Evolutionary conservation across 1,140 invertebrate genomes (phyloP).

Genomic region (Drosophila nikananu): DNA sequence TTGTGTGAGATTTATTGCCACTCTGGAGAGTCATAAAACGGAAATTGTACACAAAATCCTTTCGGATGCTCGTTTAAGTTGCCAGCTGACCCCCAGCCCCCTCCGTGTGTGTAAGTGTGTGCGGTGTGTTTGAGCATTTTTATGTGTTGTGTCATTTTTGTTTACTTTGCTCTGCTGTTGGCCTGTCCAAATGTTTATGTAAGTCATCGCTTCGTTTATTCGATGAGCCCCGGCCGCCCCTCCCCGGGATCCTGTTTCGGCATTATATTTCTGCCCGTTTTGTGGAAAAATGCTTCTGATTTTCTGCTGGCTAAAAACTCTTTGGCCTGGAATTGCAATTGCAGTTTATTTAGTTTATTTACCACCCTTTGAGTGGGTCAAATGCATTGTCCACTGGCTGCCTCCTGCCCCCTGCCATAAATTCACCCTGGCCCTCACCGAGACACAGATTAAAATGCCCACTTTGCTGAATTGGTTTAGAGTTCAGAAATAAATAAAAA

Average conservation of each 20-base stretch:
- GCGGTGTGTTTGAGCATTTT: slow-evolving; percentile 65
- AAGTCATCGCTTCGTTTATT: slow-evolving; percentile 81
- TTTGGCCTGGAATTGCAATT: slow-evolving; percentile 78
- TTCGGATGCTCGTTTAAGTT: slow-evolving; percentile 84
- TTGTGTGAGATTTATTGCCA: slow-evolving; percentile 85
- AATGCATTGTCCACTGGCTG: slow-evolving; percentile 58
- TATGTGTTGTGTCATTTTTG: slow-evolving; percentile 83
- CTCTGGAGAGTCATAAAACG: slow-evolving; percentile 85
- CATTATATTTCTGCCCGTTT: slow-evolving; percentile 81
- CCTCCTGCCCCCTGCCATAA: slow-evolving; percentile 30
- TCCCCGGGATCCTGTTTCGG: slow-evolving; percentile 62
- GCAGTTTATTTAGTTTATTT: slow-evolving; percentile 83
- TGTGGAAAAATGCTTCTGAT: slow-evolving; percentile 71
- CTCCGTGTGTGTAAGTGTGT: slow-evolving; percentile 11
- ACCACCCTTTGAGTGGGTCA: slow-evolving; percentile 67
- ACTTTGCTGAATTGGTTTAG: slow-evolving; percentile 63
- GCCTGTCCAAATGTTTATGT: slow-evolving; percentile 80
- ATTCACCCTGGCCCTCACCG: slow-evolving; percentile 38
- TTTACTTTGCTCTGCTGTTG: slow-evolving; percentile 70
- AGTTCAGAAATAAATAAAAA: slow-evolving; percentile 30
- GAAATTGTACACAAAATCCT: slow-evolving; percentile 85
- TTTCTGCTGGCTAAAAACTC: slow-evolving; percentile 76
- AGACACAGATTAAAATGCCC: slow-evolving; percentile 61
- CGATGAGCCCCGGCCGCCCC: slow-evolving; percentile 47
- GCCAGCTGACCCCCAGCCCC: slow-evolving; percentile 40